Evolutionary conservation across 2,113 vertebrate species (phyloP).

Genomic region (Damaliscus lunatus): DNA sequence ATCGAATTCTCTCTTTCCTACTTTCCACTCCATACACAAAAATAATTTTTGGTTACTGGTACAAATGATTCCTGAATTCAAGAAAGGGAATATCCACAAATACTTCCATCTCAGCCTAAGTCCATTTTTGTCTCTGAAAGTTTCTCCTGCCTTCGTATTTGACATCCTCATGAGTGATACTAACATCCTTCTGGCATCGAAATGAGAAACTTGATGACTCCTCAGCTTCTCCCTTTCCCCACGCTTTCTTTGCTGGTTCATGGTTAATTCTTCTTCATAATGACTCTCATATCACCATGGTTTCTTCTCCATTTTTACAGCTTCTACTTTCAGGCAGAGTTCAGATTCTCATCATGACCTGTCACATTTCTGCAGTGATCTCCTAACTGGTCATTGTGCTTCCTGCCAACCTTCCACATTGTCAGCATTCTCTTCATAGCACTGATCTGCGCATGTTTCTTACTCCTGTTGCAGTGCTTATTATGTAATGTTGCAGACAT

Average conservation of each 20-base stretch:
- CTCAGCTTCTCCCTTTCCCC: neutral
- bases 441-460: neutral
- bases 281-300: neutral
- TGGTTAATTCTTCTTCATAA: neutral
- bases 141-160: neutral
- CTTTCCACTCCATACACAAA: neutral
- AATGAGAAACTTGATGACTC: neutral
- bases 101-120: neutral
- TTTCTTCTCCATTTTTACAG: neutral
- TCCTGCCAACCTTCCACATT: neutral
- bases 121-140: neutral
- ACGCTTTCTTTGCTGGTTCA: neutral
- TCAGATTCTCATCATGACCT: neutral
- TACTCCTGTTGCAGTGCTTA: neutral
- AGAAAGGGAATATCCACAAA: neutral
- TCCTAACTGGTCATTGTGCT: neutral
- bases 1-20: neutral
- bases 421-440: neutral
- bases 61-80: neutral
- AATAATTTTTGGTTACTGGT: neutral
- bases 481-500: neutral
- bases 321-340: neutral
- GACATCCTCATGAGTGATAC: neutral
- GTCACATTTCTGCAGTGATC: neutral
- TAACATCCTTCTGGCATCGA: neutral